Evolutionary conservation across 2,797 vertebrate species (phyloP).

Genomic region (Lerista edwardsae): DNA sequence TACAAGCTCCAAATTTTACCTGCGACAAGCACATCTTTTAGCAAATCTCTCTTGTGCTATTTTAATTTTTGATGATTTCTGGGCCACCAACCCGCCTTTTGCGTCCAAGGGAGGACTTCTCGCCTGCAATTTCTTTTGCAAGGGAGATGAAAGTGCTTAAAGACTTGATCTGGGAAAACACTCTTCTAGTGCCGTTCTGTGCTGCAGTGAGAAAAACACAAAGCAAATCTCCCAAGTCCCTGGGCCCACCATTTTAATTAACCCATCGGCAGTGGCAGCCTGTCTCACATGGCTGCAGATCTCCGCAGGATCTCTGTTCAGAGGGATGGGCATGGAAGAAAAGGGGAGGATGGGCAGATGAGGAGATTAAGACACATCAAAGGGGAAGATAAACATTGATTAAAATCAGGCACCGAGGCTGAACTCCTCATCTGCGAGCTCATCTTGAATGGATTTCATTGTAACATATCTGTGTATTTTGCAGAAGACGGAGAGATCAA

Average conservation of each 20-base stretch:
- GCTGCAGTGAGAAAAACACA: not conserved
- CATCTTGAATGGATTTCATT: not conserved
- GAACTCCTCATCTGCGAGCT: not conserved
- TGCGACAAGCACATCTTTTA: not conserved
- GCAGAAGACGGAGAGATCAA: not conserved
- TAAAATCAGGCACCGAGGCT: not conserved
- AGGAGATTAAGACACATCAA: not conserved
- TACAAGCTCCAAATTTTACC: not conserved
- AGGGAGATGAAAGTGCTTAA: not conserved
- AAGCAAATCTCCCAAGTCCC: not conserved
- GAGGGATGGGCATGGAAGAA: not conserved
- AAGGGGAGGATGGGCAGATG: not conserved
- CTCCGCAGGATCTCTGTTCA: not conserved
- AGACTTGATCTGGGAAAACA: not conserved
- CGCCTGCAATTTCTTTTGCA: not conserved
- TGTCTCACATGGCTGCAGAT: not conserved
- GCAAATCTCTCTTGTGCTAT: not conserved
- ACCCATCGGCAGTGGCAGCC: not conserved
- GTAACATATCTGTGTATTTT: not conserved
- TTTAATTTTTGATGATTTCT: constrained; percentile 24
- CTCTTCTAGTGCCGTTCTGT: not conserved
- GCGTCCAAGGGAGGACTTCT: too few species aligned
- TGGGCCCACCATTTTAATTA: constrained; percentile 1
- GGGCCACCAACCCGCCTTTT: not conserved
- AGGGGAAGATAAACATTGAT: constrained; percentile 16